A percentile compares a stretch with the other conserved stretches of the same genome.
Conservation (phyloP, 2,888 invertebrate genomes). For the Andrena marginata region DNA sequence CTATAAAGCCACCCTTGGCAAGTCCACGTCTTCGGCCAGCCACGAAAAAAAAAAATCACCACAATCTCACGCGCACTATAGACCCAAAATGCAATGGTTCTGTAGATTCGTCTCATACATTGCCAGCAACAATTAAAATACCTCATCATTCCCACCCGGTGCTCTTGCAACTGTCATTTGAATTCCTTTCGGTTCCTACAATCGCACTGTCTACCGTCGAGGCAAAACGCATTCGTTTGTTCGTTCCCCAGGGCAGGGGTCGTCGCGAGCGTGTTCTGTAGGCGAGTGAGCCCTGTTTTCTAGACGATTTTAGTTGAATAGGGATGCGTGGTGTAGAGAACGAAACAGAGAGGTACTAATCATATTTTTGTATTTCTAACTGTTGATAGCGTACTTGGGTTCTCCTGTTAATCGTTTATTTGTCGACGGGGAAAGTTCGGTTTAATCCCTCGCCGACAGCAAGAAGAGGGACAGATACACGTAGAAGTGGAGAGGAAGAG, state of each 20-base stretch:
- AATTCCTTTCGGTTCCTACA: background rate
- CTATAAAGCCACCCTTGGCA: too few species aligned
- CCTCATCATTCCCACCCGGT: too few species aligned
- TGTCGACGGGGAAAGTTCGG: slow-evolving; percentile 37
- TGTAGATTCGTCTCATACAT: too few species aligned
- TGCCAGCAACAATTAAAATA: too few species aligned
- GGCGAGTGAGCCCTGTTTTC: slow-evolving; percentile 30
- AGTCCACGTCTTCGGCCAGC: too few species aligned
- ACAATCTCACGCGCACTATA: too few species aligned
- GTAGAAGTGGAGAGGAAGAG: background rate
- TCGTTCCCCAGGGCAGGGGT: slow-evolving; percentile 16
- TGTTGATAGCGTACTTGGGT: slow-evolving; percentile 49
- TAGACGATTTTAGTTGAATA: slow-evolving; percentile 43
- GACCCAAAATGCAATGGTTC: too few species aligned
- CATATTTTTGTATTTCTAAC: slow-evolving; percentile 65
- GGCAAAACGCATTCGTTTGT: background rate
- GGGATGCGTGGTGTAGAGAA: slow-evolving; percentile 15
- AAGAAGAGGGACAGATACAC: background rate
- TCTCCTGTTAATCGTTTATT: slow-evolving; percentile 46
- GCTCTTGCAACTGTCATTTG: too few species aligned
- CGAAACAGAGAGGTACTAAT: slow-evolving; percentile 42
- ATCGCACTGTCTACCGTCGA: slow-evolving; percentile 38
- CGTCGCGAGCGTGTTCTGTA: slow-evolving; percentile 32
- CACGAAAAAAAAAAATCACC: too few species aligned
- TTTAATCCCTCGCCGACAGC: slow-evolving; percentile 34